A percentile compares a stretch with the other conserved stretches of the same genome.
Conservation (phyloP, 2,888 invertebrate species). For the Trichopria drosophilae region DNA sequence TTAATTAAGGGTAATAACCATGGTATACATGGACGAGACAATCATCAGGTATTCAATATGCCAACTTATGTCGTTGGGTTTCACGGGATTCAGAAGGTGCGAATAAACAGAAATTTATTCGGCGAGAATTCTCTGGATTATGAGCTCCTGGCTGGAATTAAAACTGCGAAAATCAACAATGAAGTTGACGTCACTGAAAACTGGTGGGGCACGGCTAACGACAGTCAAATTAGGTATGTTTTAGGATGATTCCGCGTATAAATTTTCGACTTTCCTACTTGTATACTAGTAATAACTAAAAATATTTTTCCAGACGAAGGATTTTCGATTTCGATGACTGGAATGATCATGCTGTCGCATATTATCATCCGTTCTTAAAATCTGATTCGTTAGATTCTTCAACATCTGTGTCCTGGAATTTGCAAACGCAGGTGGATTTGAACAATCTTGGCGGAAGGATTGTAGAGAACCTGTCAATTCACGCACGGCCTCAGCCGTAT, state of each 20-base stretch:
- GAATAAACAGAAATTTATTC: conserved; percentile 86
- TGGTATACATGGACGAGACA: conserved; percentile 50
- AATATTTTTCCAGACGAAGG: conserved; percentile 57
- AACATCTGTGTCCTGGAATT: conserved; percentile 70
- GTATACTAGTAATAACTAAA: not conserved
- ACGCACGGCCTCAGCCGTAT: conserved; percentile 72
- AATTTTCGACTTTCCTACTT: conserved; percentile 1
- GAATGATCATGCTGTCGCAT: conserved; percentile 95
- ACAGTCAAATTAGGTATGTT: conserved; percentile 68
- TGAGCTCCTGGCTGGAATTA: conserved; percentile 88
- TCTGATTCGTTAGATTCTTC: conserved; percentile 77
- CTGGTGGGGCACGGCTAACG: conserved; percentile 90
- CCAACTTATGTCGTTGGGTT: conserved; percentile 88
- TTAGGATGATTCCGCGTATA: not conserved
- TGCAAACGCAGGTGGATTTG: conserved; percentile 62
- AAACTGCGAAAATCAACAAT: conserved; percentile 85
- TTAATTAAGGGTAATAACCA: conserved; percentile 73
- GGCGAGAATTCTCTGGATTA: conserved; percentile 82
- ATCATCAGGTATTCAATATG: conserved; percentile 53
- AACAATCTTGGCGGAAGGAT: conserved; percentile 79
- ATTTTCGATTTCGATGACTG: conserved; percentile 99
- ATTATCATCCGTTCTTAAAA: conserved; percentile 84
- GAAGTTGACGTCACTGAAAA: conserved; percentile 87
- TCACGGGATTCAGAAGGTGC: conserved; percentile 92
- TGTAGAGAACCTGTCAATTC: conserved; percentile 68